phyloP scores from a whole-genome alignment of 1,140 invertebrate species.

The Bicyclus anynana region DNA sequence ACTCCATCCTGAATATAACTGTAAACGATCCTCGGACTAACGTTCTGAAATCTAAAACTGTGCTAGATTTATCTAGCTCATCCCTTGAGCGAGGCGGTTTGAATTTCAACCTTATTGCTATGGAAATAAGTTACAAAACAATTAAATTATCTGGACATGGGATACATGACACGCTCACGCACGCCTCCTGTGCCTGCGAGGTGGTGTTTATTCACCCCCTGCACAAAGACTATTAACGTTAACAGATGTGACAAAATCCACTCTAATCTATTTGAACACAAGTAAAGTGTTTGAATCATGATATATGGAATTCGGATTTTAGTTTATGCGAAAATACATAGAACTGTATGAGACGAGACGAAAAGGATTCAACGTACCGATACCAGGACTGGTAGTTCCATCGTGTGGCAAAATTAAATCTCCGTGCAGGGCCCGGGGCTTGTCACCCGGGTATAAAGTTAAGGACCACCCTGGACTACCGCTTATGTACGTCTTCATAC shows the following conservation, averaged over 20 bases:
- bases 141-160: constrained; percentile 15
- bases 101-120: constrained; percentile 24
- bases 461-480: no score
- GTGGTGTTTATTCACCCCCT: constrained; percentile 53
- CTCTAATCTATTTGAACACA: no score
- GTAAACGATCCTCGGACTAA: constrained; percentile 27
- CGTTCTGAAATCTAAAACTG: constrained; percentile 38
- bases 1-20: constrained; percentile 15
- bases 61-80: constrained; percentile 43
- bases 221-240: constrained; percentile 31
- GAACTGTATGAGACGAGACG: no score
- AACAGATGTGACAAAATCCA: not conserved
- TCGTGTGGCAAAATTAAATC: no score
- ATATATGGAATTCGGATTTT: no score
- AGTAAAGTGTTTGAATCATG: no score
- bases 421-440: no score
- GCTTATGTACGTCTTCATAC: no score
- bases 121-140: constrained; percentile 2
- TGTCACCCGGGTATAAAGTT: no score
- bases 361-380: no score
- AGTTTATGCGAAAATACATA: no score
- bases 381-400: no score
- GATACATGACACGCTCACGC: constrained; percentile 46
- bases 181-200: constrained; percentile 44
- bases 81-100: constrained; percentile 8